Base-by-base conservation (phyloP, 2,797 vertebrate genomes). In the Pseudomugil tenellus region DNA sequence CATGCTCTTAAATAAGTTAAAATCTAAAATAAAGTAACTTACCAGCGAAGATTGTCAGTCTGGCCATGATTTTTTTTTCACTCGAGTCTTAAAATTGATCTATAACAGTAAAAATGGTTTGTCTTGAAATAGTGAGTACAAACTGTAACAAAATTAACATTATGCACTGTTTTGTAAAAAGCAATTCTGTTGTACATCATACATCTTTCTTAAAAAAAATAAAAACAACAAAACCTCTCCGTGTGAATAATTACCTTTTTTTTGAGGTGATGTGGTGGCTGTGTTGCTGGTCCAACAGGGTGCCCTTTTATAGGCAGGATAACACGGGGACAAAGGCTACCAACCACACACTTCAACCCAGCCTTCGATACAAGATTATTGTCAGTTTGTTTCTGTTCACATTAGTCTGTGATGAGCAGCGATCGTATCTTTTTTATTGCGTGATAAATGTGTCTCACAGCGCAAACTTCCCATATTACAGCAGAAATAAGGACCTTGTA, bases 11-110 rank as follows among this genome's bases (percentile, higher is more conserved):
- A 67, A 56, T 62, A 1, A 61, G 63, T 58, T 8, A 62, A 26
- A 6, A 65, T 35, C 5, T 39, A 1, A 56, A 57, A 56, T 6
- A 58, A 43, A 39, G 1, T 11, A 46, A 67, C 41, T 77, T 86
- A 88, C 90, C 88, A 34, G 73, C 59, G 14, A 88, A 46, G 19
- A 87, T 0, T n/a, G 58, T 68, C 19, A 88, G 59, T 54, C 48
- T 74, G 56, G 80, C 77, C 88, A 91, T 90, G 35, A 39, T 86
- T 23, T 19, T 5, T 54, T 55, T 25, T 14, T 28, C 25, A 43
- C 21, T 0, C 6, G 41, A 35, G 57, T 64, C 23, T 23, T 48
- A 0, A 17, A 0, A 19, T 12, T 46, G 37, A 56, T 23, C 80
- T 79, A 46, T 12, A 72, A 69, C 8, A 37, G 39, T 52, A 39